Evolutionary conservation across 1,140 invertebrate genomes (phyloP).

Genomic region (Samia ricini): DNA sequence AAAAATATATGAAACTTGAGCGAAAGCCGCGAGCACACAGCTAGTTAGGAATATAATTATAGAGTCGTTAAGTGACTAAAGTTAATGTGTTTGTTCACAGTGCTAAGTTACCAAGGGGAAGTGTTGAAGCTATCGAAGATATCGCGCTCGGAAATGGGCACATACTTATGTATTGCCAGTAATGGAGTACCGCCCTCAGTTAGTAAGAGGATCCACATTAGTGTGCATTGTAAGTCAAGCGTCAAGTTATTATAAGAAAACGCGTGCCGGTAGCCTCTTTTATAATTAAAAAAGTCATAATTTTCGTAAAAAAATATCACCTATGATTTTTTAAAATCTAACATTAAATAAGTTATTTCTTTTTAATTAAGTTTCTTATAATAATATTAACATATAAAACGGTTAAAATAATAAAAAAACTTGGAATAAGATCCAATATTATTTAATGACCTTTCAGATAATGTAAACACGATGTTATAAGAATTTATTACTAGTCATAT

Average conservation of each 20-base stretch:
- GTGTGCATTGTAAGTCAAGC: conserved; percentile 90
- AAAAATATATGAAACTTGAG: too few relatives aligned
- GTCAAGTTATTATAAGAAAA: conserved; percentile 5
- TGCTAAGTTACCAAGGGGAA: conserved; percentile 83
- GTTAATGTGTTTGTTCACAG: conserved; percentile 67
- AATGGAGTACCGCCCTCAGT: conserved; percentile 89
- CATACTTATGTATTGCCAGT: conserved; percentile 90
- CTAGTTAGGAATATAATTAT: too few relatives aligned
- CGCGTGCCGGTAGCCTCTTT: background rate
- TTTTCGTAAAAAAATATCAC: background rate
- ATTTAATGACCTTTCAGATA: too few relatives aligned
- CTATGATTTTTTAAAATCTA: background rate
- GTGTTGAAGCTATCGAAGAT: conserved; percentile 89
- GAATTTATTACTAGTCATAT: too few relatives aligned
- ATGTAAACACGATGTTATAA: too few relatives aligned
- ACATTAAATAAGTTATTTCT: background rate
- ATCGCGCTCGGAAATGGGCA: conserved; percentile 91
- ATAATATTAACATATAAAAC: background rate
- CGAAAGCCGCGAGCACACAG: too few relatives aligned
- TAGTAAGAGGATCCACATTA: conserved; percentile 90
- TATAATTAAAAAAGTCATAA: background rate
- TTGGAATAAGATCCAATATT: background rate
- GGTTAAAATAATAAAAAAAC: background rate
- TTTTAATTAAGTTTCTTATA: background rate
- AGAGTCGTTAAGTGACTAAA: background rate